Percentiles rank a stretch among this genome's conserved stretches.
Evolutionary conservation across 2,113 vertebrate species (phyloP).

Genomic region (Melanerpes aurifrons): DNA sequence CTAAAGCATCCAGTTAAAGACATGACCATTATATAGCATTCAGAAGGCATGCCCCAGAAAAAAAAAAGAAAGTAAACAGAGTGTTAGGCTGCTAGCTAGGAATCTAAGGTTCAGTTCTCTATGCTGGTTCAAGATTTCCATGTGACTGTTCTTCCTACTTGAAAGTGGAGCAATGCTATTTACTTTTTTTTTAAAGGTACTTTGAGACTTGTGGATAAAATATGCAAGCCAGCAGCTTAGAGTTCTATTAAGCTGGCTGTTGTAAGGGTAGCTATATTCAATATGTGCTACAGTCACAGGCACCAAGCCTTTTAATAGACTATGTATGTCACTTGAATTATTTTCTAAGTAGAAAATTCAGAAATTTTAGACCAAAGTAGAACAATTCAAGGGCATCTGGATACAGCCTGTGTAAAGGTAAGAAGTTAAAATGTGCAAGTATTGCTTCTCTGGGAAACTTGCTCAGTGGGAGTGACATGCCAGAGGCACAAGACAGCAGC

Average conservation of each 20-base stretch:
- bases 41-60: slow-evolving; percentile 26
- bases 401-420: not conserved
- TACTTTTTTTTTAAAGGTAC: slow-evolving; percentile 38
- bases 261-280: slow-evolving; percentile 6
- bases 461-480: not conserved
- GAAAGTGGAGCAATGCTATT: slow-evolving; percentile 39
- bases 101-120: slow-evolving; percentile 5
- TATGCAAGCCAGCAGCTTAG: slow-evolving; percentile 43
- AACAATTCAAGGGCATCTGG: not conserved
- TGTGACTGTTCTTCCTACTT: not conserved
- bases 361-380: slow-evolving; percentile 2
- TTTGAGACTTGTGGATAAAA: slow-evolving; percentile 45
- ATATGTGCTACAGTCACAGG: not conserved
- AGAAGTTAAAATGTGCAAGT: not conserved
- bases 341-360: not conserved
- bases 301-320: slow-evolving; percentile 35
- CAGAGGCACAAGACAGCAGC: not conserved
- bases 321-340: not conserved
- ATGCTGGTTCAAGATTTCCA: slow-evolving; percentile 30
- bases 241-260: not conserved
- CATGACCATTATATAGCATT: not conserved
- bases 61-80: slow-evolving; percentile 28
- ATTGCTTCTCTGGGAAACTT: not conserved
- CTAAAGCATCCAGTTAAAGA: not conserved
- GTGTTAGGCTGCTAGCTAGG: not conserved